Conservation (phyloP, 23 tunicate species). For the Trididemnum miniatum region DNA sequence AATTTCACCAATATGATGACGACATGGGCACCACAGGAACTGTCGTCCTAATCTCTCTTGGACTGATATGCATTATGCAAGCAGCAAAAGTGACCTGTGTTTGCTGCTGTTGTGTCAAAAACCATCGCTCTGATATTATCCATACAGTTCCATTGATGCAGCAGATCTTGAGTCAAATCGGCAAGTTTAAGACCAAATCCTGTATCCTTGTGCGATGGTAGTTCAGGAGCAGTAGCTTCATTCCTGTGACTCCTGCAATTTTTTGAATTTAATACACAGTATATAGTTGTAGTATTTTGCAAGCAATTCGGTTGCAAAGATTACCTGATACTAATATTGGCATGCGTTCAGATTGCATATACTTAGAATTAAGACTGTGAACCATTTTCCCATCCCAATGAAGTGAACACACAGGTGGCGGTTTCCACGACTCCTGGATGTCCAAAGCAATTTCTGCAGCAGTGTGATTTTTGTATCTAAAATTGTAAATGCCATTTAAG, state of each 20-base stretch:
- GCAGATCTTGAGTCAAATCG: neutral
- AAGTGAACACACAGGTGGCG: neutral
- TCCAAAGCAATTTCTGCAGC: neutral
- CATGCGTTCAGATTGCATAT: neutral
- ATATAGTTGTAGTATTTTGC: neutral
- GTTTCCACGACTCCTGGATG: neutral
- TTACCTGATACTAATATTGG: neutral
- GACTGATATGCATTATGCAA: neutral
- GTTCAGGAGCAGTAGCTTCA: neutral
- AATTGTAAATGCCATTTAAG: neutral
- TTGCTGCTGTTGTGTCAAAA: neutral
- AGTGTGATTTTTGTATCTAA: neutral
- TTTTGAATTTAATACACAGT: neutral
- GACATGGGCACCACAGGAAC: neutral
- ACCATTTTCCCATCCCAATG: neutral
- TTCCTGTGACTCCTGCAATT: neutral
- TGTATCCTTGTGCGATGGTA: neutral
- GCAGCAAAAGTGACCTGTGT: neutral
- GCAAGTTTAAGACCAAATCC: neutral
- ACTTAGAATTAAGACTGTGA: neutral
- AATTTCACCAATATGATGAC: constrained; percentile 6
- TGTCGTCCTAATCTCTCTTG: neutral
- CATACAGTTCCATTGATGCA: neutral
- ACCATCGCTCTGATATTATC: neutral
- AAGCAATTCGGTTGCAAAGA: too few species aligned